phyloP scores from a whole-genome alignment of 2,888 invertebrate genomes.

The Cryptus viduatorius region DNA sequence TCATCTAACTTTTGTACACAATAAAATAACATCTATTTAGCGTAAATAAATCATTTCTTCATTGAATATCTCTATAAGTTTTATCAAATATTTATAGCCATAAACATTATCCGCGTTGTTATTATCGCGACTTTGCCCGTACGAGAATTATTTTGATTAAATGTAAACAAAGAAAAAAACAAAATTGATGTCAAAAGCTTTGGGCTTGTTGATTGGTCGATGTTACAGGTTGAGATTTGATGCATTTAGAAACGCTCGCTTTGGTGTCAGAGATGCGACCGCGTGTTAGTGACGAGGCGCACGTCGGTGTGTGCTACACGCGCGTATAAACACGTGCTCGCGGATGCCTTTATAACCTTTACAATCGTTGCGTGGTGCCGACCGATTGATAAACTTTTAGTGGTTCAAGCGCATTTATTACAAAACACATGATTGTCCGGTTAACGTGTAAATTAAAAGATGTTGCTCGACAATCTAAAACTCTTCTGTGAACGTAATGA shows the following conservation, averaged over 20 bases:
- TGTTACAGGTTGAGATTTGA: neutral
- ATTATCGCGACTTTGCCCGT: neutral
- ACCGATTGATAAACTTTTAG: conserved; percentile 35
- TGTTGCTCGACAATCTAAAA: conserved; percentile 68
- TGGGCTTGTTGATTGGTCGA: neutral
- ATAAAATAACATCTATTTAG: conserved; percentile 12
- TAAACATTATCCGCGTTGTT: neutral
- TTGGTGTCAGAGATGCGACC: neutral
- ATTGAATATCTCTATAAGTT: neutral
- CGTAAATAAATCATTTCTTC: neutral
- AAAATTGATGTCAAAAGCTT: conserved; percentile 2
- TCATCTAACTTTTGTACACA: conserved; percentile 30
- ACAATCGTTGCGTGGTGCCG: conserved; percentile 4
- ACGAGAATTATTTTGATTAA: neutral
- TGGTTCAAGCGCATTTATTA: neutral
- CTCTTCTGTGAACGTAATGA: conserved; percentile 67
- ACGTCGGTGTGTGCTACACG: conserved; percentile 49
- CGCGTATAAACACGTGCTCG: conserved; percentile 61
- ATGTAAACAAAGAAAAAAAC: neutral
- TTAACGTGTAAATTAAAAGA: conserved; percentile 38
- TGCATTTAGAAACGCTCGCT: neutral
- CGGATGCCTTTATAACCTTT: conserved; percentile 49
- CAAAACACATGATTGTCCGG: conserved; percentile 4
- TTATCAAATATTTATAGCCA: neutral
- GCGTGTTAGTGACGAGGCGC: conserved; percentile 35